Evolutionary conservation across 2,888 invertebrate genomes (phyloP).

Genomic region (Eilema depressum): DNA sequence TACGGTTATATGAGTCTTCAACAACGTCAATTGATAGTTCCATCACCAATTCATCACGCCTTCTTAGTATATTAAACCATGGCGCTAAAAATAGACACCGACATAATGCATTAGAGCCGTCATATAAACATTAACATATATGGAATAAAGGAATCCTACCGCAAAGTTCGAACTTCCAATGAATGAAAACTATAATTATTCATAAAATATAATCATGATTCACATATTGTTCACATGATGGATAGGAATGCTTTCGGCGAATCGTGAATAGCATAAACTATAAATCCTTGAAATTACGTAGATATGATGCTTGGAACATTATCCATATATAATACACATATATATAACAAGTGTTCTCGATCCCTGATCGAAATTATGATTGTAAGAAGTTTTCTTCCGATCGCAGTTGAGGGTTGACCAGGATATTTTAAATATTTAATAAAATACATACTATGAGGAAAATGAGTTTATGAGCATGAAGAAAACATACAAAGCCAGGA

Average conservation of each 20-base stretch:
- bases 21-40: not conserved
- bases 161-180: not conserved
- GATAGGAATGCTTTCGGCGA: not conserved
- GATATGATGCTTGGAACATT: not conserved
- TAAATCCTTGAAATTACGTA: not conserved
- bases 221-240: not conserved
- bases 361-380: not conserved
- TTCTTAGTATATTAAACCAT: not conserved
- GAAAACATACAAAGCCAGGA: too few species aligned
- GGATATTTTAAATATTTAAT: too few species aligned
- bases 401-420: not conserved
- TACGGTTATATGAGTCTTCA: not conserved
- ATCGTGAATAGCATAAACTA: not conserved
- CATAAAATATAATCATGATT: not conserved
- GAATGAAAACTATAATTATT: not conserved
- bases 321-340: too few species aligned
- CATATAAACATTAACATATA: not conserved
- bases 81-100: not conserved
- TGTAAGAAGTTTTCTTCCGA: too few species aligned
- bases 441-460: too few species aligned
- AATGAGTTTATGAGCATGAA: too few species aligned
- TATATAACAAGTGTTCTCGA: not conserved
- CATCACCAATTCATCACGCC: not conserved
- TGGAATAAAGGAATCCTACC: not conserved
- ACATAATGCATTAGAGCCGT: not conserved